Evolutionary conservation across 2,888 invertebrate genomes (phyloP).

Genomic region (Ellobium chinense): DNA sequence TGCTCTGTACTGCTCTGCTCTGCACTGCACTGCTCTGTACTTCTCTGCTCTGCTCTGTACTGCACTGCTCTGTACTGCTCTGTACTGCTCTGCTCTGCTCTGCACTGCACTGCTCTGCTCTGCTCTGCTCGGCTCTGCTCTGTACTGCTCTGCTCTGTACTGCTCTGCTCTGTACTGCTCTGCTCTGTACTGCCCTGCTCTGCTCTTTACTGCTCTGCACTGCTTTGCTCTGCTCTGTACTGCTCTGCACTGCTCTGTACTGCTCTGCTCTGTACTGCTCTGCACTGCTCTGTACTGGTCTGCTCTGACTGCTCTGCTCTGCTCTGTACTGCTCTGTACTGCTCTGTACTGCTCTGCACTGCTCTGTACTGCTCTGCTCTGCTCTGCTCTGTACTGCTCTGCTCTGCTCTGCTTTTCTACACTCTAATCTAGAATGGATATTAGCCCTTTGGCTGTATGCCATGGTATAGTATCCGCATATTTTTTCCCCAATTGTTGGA

Average conservation of each 20-base stretch:
- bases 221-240: background rate
- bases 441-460: no score
- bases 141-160: background rate
- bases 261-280: conserved; percentile 17
- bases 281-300: conserved; percentile 12
- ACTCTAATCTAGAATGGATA: no score
- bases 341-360: background rate
- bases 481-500: no score
- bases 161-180: background rate
- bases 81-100: no score
- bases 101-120: background rate
- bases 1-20: conserved; percentile 9
- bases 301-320: conserved; percentile 3
- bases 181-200: no score
- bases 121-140: background rate
- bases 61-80: no score
- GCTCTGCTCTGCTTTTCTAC: conserved; percentile 15
- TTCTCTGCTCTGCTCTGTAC: background rate
- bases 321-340: background rate
- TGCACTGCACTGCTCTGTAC: conserved; percentile 11
- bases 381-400: conserved; percentile 12
- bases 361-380: conserved; percentile 6
- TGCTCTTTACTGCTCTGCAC: no score
- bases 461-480: no score
- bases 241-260: conserved; percentile 14